A percentile compares a stretch with the other conserved stretches of the same genome.
Evolutionary conservation across 2,888 invertebrate species (phyloP).

Genomic region (Sycophila texana): DNA sequence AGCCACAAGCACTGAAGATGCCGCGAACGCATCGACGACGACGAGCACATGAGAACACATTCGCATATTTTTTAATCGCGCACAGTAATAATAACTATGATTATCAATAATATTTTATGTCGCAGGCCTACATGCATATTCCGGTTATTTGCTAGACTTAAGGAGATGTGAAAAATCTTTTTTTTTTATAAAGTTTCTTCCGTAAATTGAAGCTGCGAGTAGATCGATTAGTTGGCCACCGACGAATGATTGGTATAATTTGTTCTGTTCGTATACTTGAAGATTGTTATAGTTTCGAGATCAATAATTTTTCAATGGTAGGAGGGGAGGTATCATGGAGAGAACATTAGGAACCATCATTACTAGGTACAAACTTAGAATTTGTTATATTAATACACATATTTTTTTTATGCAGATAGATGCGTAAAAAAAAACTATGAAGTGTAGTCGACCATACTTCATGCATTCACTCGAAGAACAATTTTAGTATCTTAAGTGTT

Average conservation of each 20-base stretch:
- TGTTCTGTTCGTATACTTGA: background rate
- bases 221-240: background rate
- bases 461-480: too few species aligned
- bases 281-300: too few species aligned
- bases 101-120: slow-evolving; percentile 38
- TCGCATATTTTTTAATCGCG: slow-evolving; percentile 54
- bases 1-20: background rate
- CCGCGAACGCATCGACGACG: slow-evolving; percentile 35
- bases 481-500: too few species aligned
- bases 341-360: too few species aligned
- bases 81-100: slow-evolving; percentile 39
- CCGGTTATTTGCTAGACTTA: slow-evolving; percentile 10
- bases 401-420: slow-evolving; percentile 10
- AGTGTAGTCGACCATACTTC: too few species aligned
- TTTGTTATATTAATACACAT: background rate
- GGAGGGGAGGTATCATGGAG: too few species aligned
- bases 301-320: too few species aligned
- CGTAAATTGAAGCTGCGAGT: background rate
- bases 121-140: slow-evolving; percentile 35
- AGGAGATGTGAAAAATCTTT: slow-evolving; percentile 19
- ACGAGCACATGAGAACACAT: slow-evolving; percentile 40
- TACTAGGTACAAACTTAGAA: slow-evolving; percentile 1
- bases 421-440: background rate
- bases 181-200: background rate
- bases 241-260: background rate